A percentile compares a stretch with the other conserved stretches of the same genome.
phyloP scores from a whole-genome alignment of 1,140 invertebrate genomes.

The Trichonephila clavipes region DNA sequence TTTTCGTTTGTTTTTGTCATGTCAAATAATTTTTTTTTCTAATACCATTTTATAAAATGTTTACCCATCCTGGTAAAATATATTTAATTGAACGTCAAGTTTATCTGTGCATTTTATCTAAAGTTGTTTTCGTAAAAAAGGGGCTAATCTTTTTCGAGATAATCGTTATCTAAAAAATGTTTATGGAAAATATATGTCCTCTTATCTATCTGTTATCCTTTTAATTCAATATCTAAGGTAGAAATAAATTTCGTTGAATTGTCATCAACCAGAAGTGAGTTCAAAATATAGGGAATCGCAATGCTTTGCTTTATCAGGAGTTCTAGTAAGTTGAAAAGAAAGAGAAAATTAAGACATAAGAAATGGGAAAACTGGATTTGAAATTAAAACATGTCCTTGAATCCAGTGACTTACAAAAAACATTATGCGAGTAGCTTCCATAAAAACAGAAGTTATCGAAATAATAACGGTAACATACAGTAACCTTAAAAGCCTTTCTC shows the following conservation, averaged over 20 bases:
- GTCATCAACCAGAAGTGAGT: not conserved
- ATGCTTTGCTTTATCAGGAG: not conserved
- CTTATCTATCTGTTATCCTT: not conserved
- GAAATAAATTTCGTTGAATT: not conserved
- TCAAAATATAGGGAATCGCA: not conserved
- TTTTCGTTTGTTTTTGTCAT: too few species aligned
- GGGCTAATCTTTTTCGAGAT: too few species aligned
- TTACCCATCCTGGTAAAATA: too few species aligned
- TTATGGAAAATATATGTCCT: not conserved
- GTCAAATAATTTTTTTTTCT: too few species aligned
- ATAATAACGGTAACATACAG: slow-evolving; percentile 7
- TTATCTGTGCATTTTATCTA: too few species aligned
- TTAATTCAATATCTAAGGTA: not conserved
- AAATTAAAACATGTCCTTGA: slow-evolving; percentile 24
- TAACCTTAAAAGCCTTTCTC: slow-evolving; percentile 20
- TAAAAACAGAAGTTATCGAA: not conserved
- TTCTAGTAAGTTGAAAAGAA: not conserved
- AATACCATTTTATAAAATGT: too few species aligned
- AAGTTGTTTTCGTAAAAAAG: too few species aligned
- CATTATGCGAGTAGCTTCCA: not conserved
- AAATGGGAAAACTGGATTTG: slow-evolving; percentile 18
- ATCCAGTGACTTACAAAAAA: not conserved
- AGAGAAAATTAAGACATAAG: not conserved
- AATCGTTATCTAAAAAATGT: not conserved
- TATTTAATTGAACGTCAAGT: too few species aligned